Base-by-base conservation (phyloP, 2,797 vertebrate genomes). In the Acanthopagrus latus region DNA sequence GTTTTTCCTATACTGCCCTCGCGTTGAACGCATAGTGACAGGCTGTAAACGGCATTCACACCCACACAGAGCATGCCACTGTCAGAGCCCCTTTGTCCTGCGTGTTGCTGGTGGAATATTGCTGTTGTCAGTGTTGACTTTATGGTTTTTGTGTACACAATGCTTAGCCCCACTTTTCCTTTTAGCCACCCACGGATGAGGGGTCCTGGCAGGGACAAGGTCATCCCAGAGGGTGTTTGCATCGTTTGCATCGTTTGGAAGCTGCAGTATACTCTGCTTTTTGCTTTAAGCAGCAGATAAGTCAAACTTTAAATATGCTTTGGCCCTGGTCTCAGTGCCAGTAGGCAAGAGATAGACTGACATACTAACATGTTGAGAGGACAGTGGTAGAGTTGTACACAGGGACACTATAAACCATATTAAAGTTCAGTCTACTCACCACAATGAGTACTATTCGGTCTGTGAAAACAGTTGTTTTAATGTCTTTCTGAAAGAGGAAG, bases 111-210 rank as follows among this genome's bases (percentile, higher is more conserved):
- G 38, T 75, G 76, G 66, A 83, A 78, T 78, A 83, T 82, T 29
- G 71, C 88, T 46, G 52, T 71, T 85, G 84, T 87, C 85, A 50
- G 63, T 86, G 88, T 91, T 88, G 82, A 86, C 82, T 88, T 85
- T 86, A 73, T 87, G 78, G 64, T 84, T 81, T 47, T 87, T 88
- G 85, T 86, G 70, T 75, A 72, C 71, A 77, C 79, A 70, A 57
- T 83, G 79, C 81, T 83, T 72, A 56, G 63, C 48, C 52, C 38
- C 62, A 64, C 63, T 74, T 78, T 86, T 74, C 59, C 73, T 71
- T 83, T 81, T 70, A 76, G 38, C 58, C 50, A 0, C 27, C 76
- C 57, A 27, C 25, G 72, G 55, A 3, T 29, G 33, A 60, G 72
- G 72, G 85, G 60, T 80, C 59, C 72, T n/a, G 76, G 78, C 46